These are phyloP conservation scores for Takifugu rubripes DNA, from an alignment of 2,797 vertebrate species.

Conservation along the genomic window DNA sequence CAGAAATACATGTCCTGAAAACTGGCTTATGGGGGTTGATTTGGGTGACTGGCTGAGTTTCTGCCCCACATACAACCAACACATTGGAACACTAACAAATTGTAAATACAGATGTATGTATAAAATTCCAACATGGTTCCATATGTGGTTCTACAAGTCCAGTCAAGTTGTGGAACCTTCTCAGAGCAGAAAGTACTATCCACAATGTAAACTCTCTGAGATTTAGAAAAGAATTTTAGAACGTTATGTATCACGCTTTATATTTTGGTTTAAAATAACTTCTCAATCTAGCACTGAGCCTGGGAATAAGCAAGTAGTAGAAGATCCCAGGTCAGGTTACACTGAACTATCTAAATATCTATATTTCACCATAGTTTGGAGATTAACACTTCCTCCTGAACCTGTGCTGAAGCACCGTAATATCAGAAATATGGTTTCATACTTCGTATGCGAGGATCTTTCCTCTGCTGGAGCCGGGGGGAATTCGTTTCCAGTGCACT, in stretches of 20 bases:
- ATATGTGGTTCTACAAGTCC: too few relatives aligned
- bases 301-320: conserved; percentile 54
- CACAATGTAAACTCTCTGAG: conserved; percentile 20
- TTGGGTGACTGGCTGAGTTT: too few relatives aligned
- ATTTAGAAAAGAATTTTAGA: conserved; percentile 25
- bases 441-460: conserved; percentile 86
- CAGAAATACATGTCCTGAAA: conserved; percentile 1
- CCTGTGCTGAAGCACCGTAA: conserved; percentile 15
- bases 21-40: not conserved
- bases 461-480: conserved; percentile 70
- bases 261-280: conserved; percentile 42
- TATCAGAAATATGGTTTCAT: conserved; percentile 26
- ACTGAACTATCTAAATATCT: conserved; percentile 45
- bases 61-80: too few relatives aligned
- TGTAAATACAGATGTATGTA: too few relatives aligned
- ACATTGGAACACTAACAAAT: too few relatives aligned
- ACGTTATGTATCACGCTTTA: conserved; percentile 64
- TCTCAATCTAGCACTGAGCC: conserved; percentile 30
- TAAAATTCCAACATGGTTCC: too few relatives aligned
- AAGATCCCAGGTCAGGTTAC: conserved; percentile 34
- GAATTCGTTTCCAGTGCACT: conserved; percentile 81
- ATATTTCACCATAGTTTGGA: conserved; percentile 29
- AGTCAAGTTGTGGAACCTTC: too few relatives aligned
- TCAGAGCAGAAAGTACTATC: not conserved
- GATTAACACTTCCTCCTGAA: conserved; percentile 43